Conservation (phyloP, 1,140 invertebrate genomes). For the Gryon sp. region DNA sequence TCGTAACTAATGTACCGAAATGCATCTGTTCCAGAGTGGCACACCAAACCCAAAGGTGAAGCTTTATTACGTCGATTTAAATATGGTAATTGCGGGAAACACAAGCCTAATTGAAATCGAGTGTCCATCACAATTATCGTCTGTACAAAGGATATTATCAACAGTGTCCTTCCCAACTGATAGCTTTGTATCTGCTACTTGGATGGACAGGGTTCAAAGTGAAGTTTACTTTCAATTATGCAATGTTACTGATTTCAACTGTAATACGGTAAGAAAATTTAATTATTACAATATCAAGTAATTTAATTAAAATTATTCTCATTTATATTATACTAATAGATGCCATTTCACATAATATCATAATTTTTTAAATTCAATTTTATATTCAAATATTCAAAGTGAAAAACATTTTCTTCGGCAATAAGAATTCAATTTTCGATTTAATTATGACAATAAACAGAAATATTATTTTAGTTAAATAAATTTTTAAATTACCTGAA, state of each 20-base stretch:
- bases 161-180: slow-evolving; percentile 89
- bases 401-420: too few relatives aligned
- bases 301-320: too few relatives aligned
- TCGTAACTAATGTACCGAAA: slow-evolving; percentile 17
- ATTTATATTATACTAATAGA: too few relatives aligned
- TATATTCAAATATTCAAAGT: too few relatives aligned
- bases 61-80: slow-evolving; percentile 84
- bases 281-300: not conserved
- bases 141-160: slow-evolving; percentile 84
- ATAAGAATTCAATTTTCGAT: too few relatives aligned
- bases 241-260: slow-evolving; percentile 77
- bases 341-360: too few relatives aligned
- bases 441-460: too few relatives aligned
- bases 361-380: too few relatives aligned
- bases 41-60: slow-evolving; percentile 87
- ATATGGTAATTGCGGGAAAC: slow-evolving; percentile 69
- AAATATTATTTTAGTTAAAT: too few relatives aligned
- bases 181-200: slow-evolving; percentile 85
- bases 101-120: slow-evolving; percentile 79
- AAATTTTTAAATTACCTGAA: too few relatives aligned
- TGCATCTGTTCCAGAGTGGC: slow-evolving; percentile 82
- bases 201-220: slow-evolving; percentile 94
- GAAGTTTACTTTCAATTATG: slow-evolving; percentile 81
- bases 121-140: slow-evolving; percentile 68
- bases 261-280: slow-evolving; percentile 72